These are phyloP conservation scores for Ectobius pallidus DNA, from an alignment of 2,888 invertebrate species.

Conservation along the genomic window DNA sequence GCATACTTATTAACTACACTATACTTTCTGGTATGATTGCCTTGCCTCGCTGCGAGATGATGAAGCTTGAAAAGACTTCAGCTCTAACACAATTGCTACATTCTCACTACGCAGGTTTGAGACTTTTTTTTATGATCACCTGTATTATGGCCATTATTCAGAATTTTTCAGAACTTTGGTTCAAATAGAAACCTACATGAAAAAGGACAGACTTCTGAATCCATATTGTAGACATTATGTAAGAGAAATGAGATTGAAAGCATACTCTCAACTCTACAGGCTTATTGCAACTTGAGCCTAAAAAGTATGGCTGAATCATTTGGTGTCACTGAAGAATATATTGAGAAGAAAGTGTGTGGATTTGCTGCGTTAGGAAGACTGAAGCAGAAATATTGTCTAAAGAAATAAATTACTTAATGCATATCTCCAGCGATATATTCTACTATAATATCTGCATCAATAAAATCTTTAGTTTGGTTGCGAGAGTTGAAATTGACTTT, in stretches of 20 bases:
- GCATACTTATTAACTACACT: slow-evolving; percentile 70
- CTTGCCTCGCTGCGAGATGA: slow-evolving; percentile 61
- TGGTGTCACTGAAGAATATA: slow-evolving; percentile 90
- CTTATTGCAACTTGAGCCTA: slow-evolving; percentile 94
- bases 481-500: too few relatives aligned
- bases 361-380: slow-evolving; percentile 95
- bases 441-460: too few relatives aligned
- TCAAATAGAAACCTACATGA: slow-evolving; percentile 81
- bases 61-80: slow-evolving; percentile 61
- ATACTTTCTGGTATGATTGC: slow-evolving; percentile 64
- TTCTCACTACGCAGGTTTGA: slow-evolving; percentile 66
- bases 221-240: slow-evolving; percentile 97
- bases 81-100: slow-evolving; percentile 80
- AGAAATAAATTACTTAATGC: too few relatives aligned
- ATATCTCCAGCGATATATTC: too few relatives aligned
- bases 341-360: slow-evolving; percentile 77
- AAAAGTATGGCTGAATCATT: slow-evolving; percentile 96
- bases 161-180: slow-evolving; percentile 84
- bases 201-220: slow-evolving; percentile 88
- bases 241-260: slow-evolving; percentile 95
- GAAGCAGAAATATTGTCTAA: too few relatives aligned
- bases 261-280: slow-evolving; percentile 96
- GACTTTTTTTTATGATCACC: slow-evolving; percentile 72
- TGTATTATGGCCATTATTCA: slow-evolving; percentile 92
- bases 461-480: too few relatives aligned